A percentile compares a stretch with the other conserved stretches of the same genome.
Evolutionary conservation across 2,888 invertebrate genomes (phyloP).

Genomic region (Unio delphinus): DNA sequence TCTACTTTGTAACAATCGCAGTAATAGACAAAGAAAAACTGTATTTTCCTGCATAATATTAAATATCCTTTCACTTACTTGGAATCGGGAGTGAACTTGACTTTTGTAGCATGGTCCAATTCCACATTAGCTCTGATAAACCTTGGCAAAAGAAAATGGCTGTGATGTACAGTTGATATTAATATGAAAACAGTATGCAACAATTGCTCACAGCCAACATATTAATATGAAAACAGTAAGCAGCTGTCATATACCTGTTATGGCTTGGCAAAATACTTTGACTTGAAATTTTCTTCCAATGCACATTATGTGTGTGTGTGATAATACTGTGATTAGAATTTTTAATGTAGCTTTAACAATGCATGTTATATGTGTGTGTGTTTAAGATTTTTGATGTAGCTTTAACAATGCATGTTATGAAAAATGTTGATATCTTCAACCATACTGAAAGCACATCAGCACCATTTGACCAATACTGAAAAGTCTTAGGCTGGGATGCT

Average conservation of each 20-base stretch:
- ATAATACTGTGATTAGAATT: too few relatives aligned
- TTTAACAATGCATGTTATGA: too few relatives aligned
- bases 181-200: not conserved
- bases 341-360: too few relatives aligned
- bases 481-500: too few relatives aligned
- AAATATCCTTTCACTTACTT: constrained; percentile 58
- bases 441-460: too few relatives aligned
- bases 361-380: too few relatives aligned
- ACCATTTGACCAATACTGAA: too few relatives aligned
- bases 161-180: not conserved
- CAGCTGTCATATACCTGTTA: not conserved
- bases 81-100: constrained; percentile 89
- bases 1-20: too few relatives aligned
- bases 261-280: not conserved
- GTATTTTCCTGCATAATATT: not conserved
- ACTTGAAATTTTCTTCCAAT: too few relatives aligned
- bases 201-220: not conserved
- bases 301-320: too few relatives aligned
- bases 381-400: too few relatives aligned
- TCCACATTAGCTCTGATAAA: constrained; percentile 85
- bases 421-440: too few relatives aligned
- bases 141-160: constrained; percentile 44
- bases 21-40: not conserved
- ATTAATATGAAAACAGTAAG: constrained; percentile 1
- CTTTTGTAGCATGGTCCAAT: constrained; percentile 84